Evolutionary conservation across 2,888 invertebrate genomes (phyloP), one percentile per base, ranked within the genome.

Genomic region (Cecidostiba fungosa): DNA sequence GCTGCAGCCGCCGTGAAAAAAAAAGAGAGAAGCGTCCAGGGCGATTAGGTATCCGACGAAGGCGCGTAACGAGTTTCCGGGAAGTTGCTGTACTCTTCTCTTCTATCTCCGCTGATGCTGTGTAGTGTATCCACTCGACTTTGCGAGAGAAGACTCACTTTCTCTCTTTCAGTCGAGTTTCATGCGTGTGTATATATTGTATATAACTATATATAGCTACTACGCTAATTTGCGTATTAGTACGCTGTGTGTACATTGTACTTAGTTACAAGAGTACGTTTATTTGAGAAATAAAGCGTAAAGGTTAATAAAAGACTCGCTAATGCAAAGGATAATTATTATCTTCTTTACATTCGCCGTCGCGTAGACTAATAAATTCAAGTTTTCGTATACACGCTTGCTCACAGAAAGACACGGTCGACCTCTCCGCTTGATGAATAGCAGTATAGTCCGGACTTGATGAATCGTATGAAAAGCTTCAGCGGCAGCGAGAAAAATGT

Each of bases 21-120:
- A 74, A 59, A 73, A 77, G 73, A 84, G 54, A 70, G 69, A 80
- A 77, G 12, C 39, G 79, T 59, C 66, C 43, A 80, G 80, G 76
- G 23, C 70, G 77, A 81, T 85, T 85, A 85, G 77, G 77, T 82
- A 74, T 69, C 81, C 85, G 77, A 73, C 54, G 82, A 85, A 85
- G 82, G 76, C 82, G 76, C 78, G 82, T 82, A 85, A 85, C 85
- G 78, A 82, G 82, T 85, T 85, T 85, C 85, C 85, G 82, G 85
- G 85, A 85, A 85, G 85, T 82, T 82, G 23, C 39, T 14, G 47
- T n/a, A n/a, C n/a, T n/a, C n/a, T n/a, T n/a, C n/a, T n/a, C n/a
- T n/a, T n/a, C n/a, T n/a, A n/a, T n/a, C n/a, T n/a, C n/a, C n/a
- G n/a, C n/a, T n/a, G n/a, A n/a, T n/a, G n/a, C n/a, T n/a, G 50